A percentile compares a stretch with the other conserved stretches of the same genome.
These are phyloP conservation scores for Tragelaphus imberbis DNA, from an alignment of 2,113 vertebrate species.

Conservation along the genomic window DNA sequence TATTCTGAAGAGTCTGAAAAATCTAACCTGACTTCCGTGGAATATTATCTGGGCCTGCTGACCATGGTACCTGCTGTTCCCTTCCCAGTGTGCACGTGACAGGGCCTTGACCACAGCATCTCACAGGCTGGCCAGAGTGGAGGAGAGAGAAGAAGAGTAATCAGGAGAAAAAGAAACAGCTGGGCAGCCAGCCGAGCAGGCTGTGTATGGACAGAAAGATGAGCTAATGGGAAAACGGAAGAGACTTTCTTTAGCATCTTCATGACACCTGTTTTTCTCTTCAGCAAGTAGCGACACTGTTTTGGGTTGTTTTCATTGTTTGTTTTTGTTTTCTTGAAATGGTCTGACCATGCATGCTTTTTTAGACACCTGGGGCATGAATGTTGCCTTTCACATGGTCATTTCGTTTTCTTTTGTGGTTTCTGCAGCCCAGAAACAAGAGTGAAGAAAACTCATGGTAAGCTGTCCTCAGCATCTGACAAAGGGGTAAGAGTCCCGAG, in stretches of 20 bases:
- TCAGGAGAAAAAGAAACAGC: not conserved
- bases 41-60: not conserved
- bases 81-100: not conserved
- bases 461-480: not conserved
- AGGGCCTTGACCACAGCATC: too few species aligned
- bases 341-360: not conserved
- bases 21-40: not conserved
- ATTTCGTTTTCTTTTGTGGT: not conserved
- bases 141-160: not conserved
- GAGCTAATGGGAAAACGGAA: not conserved
- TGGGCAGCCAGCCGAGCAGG: not conserved
- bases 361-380: not conserved
- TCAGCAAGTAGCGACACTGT: not conserved
- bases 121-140: not conserved
- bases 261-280: not conserved
- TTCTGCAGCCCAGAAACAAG: not conserved
- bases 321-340: not conserved
- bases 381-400: not conserved
- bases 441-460: not conserved
- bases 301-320: not conserved
- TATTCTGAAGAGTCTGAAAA: not conserved
- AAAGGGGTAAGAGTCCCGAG: not conserved
- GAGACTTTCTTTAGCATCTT: not conserved
- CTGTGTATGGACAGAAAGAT: not conserved
- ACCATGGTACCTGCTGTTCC: not conserved